Percentiles rank a stretch among this genome's conserved stretches.
Evolutionary conservation across 2,888 invertebrate species (phyloP).

Genomic region (Drosophila cognata): DNA sequence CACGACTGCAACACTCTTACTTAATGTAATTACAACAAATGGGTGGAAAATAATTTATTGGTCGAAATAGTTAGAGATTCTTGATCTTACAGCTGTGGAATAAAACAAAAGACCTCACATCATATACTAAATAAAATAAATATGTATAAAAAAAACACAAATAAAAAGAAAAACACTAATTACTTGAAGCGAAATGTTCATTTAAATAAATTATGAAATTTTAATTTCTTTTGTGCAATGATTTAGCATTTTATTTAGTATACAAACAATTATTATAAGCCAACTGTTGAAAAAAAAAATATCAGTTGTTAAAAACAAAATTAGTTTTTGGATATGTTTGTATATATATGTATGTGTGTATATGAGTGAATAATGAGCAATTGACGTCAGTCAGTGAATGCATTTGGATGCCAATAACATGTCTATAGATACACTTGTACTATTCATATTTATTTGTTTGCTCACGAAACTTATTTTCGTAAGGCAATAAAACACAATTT

Average conservation of each 20-base stretch:
- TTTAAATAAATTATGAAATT: background rate
- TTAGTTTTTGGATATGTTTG: background rate
- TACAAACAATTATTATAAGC: background rate
- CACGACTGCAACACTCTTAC: background rate
- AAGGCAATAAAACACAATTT: slow-evolving; percentile 2
- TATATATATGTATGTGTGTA: background rate
- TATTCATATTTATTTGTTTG: slow-evolving; percentile 9
- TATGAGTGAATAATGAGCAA: slow-evolving; percentile 29
- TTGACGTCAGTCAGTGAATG: slow-evolving; percentile 48
- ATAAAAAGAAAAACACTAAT: background rate
- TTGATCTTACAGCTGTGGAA: background rate
- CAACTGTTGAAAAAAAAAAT: background rate
- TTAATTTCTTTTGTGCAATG: background rate
- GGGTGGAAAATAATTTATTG: background rate
- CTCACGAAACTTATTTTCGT: background rate
- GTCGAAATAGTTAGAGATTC: background rate
- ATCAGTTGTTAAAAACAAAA: background rate
- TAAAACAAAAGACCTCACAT: background rate
- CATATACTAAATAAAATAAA: background rate
- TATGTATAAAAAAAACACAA: background rate
- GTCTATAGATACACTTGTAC: slow-evolving; percentile 3
- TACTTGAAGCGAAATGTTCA: background rate
- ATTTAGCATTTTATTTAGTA: background rate
- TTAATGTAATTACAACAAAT: background rate
- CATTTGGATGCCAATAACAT: slow-evolving; percentile 11